phyloP scores from a whole-genome alignment of 2,113 vertebrate genomes.

The Otolemur garnettii region DNA sequence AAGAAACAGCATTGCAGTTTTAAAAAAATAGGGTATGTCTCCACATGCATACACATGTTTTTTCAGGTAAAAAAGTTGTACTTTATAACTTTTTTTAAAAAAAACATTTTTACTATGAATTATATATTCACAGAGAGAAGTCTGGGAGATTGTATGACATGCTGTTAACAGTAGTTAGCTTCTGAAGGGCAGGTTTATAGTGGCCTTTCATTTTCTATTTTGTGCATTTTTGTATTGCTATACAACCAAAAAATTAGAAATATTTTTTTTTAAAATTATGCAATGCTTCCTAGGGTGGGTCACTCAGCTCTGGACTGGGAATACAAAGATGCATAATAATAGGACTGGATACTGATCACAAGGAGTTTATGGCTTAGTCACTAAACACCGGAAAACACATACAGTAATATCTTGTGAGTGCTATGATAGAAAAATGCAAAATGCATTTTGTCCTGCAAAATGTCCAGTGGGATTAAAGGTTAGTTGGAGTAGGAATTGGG shows the following conservation, averaged over 20 bases:
- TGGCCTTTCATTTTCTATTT: background rate
- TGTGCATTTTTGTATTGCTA: conserved; percentile 21
- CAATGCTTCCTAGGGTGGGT: background rate
- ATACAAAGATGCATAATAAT: background rate
- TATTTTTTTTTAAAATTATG: conserved; percentile 21
- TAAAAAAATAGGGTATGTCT: background rate
- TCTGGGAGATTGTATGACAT: background rate
- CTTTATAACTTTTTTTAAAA: background rate
- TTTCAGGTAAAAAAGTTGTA: background rate
- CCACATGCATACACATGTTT: background rate
- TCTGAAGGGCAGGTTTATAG: background rate
- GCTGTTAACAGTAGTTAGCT: background rate
- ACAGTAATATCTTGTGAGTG: background rate
- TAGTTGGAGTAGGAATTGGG: background rate
- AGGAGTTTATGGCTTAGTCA: background rate
- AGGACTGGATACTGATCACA: background rate
- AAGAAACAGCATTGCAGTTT: background rate
- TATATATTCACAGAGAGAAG: background rate
- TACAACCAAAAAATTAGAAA: background rate
- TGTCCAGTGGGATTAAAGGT: background rate
- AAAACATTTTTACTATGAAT: background rate
- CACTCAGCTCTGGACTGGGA: background rate
- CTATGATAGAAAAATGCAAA: background rate
- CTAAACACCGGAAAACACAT: background rate
- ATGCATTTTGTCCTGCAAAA: too few relatives aligned